These are phyloP conservation scores for Limnephilus marmoratus DNA, from an alignment of 2,888 invertebrate species.

Conservation along the genomic window DNA sequence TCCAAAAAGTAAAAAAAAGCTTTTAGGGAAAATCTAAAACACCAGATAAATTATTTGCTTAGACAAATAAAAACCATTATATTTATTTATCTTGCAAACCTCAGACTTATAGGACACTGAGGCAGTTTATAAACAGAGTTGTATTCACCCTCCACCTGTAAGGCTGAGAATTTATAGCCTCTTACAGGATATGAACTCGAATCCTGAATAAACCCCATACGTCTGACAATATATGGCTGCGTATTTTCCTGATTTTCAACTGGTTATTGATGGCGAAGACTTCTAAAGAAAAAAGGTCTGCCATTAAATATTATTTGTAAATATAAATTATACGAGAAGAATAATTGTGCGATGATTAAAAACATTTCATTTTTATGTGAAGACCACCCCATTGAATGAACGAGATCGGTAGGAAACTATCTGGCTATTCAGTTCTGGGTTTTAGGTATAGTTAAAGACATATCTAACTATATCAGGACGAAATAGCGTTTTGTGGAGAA, in stretches of 20 bases:
- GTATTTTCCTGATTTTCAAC: background rate
- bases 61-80: background rate
- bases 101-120: background rate
- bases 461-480: too few relatives aligned
- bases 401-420: too few relatives aligned
- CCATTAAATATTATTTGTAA: too few relatives aligned
- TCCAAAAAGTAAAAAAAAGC: background rate
- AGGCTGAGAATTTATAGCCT: slow-evolving; percentile 58
- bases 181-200: slow-evolving; percentile 63
- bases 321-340: too few relatives aligned
- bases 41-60: background rate
- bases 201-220: slow-evolving; percentile 56
- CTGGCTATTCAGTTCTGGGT: too few relatives aligned
- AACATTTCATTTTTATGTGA: too few relatives aligned
- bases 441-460: too few relatives aligned
- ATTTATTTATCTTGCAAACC: background rate
- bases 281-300: background rate
- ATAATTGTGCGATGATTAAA: too few relatives aligned
- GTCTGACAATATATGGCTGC: background rate
- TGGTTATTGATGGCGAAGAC: background rate
- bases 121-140: slow-evolving; percentile 27
- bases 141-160: background rate
- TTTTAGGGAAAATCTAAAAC: background rate
- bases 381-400: too few relatives aligned
- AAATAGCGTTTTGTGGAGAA: too few relatives aligned